These are phyloP conservation scores for Trichonephila inaurata DNA, from an alignment of 1,140 invertebrate species.

Conservation along the genomic window DNA sequence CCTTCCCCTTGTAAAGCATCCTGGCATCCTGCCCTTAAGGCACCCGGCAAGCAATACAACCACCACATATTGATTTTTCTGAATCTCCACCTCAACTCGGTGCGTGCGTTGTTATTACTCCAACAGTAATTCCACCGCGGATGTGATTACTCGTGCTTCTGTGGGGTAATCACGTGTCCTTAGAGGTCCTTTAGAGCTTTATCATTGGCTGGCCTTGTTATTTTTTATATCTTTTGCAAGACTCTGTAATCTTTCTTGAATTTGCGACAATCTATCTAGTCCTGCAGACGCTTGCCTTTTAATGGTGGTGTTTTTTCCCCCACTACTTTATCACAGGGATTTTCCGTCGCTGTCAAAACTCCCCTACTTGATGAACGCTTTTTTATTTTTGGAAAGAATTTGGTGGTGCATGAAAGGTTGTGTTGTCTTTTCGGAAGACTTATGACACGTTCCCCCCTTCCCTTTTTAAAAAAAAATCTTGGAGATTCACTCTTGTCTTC, in stretches of 20 bases:
- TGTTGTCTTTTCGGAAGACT: neutral
- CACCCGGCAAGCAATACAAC: neutral
- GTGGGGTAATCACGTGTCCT: constrained; percentile 19
- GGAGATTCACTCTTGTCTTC: neutral
- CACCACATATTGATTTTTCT: constrained; percentile 20
- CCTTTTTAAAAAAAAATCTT: neutral
- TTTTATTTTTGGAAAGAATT: neutral
- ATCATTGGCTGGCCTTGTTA: neutral
- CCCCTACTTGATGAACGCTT: neutral
- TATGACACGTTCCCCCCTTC: neutral
- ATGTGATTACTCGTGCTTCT: constrained; percentile 51
- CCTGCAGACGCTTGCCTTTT: neutral
- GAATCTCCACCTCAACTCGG: neutral
- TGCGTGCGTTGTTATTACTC: constrained; percentile 28
- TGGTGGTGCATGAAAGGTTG: neutral
- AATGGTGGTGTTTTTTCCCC: neutral
- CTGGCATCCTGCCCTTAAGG: neutral
- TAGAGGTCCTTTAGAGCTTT: neutral
- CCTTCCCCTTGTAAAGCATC: neutral
- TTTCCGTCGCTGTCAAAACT: constrained; percentile 23
- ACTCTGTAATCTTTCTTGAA: neutral
- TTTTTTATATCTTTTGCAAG: neutral
- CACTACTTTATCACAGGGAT: neutral
- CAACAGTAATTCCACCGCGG: constrained; percentile 30
- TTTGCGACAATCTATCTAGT: constrained; percentile 1